Evolutionary conservation across 2,797 vertebrate species (phyloP).

Genomic region (Enteromius thamalakanensis): DNA sequence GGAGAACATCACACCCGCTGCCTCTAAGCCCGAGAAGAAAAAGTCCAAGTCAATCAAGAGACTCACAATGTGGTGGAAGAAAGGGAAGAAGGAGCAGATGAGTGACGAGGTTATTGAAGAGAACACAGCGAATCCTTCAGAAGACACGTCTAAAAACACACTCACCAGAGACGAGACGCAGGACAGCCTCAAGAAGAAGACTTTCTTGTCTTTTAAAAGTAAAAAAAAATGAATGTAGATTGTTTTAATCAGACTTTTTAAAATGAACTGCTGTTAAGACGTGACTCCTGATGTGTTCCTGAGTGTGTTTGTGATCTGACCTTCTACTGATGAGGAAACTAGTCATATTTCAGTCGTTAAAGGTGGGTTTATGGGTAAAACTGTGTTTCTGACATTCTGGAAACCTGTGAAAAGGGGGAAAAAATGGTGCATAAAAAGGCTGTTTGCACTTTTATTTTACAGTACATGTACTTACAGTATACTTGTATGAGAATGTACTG

Average conservation of each 20-base stretch:
- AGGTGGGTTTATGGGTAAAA: neutral
- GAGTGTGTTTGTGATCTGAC: neutral
- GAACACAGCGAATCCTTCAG: neutral
- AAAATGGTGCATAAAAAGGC: neutral
- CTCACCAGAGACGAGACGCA: neutral
- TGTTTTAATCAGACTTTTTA: neutral
- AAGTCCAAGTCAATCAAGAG: neutral
- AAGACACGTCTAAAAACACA: neutral
- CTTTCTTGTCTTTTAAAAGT: too few species aligned
- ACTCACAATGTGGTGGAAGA: neutral
- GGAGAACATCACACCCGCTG: conserved; percentile 35
- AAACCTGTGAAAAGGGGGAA: neutral
- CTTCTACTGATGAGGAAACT: neutral
- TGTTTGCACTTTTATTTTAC: too few species aligned
- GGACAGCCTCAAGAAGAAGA: neutral
- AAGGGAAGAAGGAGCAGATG: neutral
- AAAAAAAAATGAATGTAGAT: neutral
- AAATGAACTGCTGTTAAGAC: neutral
- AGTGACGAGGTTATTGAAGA: neutral
- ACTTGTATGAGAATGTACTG: neutral
- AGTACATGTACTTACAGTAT: too few species aligned
- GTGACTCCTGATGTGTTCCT: neutral
- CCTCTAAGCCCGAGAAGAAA: conserved; percentile 41
- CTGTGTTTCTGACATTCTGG: neutral
- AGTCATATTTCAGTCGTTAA: neutral